Percentiles rank a stretch among this genome's conserved stretches.
phyloP scores from a whole-genome alignment of 1,140 invertebrate genomes.

The Arion vulgaris region DNA sequence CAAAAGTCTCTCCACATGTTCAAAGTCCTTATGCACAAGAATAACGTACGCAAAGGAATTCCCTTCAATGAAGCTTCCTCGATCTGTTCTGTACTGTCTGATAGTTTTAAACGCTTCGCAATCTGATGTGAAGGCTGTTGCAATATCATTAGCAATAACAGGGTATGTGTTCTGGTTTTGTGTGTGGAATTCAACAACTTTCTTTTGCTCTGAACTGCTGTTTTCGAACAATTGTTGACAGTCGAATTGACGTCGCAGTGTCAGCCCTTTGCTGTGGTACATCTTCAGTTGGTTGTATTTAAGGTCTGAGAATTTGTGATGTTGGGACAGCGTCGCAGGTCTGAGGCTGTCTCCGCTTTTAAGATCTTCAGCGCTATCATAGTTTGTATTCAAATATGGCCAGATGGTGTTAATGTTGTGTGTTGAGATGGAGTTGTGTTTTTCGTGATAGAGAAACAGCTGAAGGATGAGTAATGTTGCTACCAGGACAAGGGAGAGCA shows the following conservation, averaged over 20 bases:
- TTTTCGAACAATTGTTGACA: constrained; percentile 4
- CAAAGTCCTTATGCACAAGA: constrained; percentile 49
- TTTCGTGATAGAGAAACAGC: neutral
- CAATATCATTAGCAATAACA: neutral
- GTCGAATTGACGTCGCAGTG: neutral
- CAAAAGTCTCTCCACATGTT: constrained; percentile 58
- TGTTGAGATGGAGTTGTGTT: neutral
- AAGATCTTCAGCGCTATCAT: neutral
- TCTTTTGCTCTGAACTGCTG: neutral
- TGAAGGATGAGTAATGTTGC: neutral
- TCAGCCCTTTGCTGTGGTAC: neutral
- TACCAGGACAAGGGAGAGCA: neutral
- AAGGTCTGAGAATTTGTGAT: neutral
- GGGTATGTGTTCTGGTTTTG: neutral
- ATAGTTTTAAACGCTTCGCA: constrained; percentile 22
- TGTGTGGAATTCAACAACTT: neutral
- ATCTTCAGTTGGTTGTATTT: neutral
- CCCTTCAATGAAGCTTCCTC: constrained; percentile 32
- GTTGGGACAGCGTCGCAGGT: neutral
- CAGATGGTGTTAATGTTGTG: neutral
- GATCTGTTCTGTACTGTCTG: constrained; percentile 11
- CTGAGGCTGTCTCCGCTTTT: neutral
- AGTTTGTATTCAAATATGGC: neutral
- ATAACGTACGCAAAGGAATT: constrained; percentile 51
- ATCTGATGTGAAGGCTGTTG: neutral